Conservation (phyloP, 2,888 invertebrate species). For the Apodemia hepburni region DNA sequence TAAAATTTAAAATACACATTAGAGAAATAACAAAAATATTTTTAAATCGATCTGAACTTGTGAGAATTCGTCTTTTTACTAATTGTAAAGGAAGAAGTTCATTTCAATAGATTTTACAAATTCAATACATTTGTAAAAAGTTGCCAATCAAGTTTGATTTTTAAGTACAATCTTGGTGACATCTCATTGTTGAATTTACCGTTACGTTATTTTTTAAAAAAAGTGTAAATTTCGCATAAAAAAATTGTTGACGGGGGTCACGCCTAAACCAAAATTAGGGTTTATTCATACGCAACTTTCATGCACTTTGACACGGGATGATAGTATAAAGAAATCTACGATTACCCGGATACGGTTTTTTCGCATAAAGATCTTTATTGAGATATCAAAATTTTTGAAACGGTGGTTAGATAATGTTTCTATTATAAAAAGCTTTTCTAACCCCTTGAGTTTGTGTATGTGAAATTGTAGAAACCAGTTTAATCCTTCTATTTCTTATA, state of each 20-base stretch:
- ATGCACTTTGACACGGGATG: slow-evolving; percentile 11
- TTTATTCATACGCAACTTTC: slow-evolving; percentile 64
- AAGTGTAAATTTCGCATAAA: slow-evolving; percentile 63
- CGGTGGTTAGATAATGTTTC: slow-evolving; percentile 68
- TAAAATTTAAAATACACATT: too few species aligned
- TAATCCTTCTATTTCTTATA: slow-evolving; percentile 37
- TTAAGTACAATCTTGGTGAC: slow-evolving; percentile 57
- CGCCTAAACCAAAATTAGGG: slow-evolving; percentile 73
- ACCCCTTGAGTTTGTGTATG: slow-evolving; percentile 64
- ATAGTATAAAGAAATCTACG: slow-evolving; percentile 49
- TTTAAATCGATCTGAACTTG: slow-evolving; percentile 34
- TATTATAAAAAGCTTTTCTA: slow-evolving; percentile 29
- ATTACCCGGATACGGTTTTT: slow-evolving; percentile 58
- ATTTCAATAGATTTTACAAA: slow-evolving; percentile 61
- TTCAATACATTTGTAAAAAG: slow-evolving; percentile 53
- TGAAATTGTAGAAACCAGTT: slow-evolving; percentile 46
- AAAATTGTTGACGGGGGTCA: slow-evolving; percentile 77
- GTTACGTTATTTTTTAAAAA: slow-evolving; percentile 60
- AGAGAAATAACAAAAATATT: too few species aligned
- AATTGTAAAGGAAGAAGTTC: slow-evolving; percentile 53
- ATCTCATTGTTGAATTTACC: slow-evolving; percentile 62
- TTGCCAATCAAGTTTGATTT: slow-evolving; percentile 69
- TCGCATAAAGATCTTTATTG: slow-evolving; percentile 56
- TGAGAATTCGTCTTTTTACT: slow-evolving; percentile 31
- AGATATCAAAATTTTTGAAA: slow-evolving; percentile 64